phyloP scores from a whole-genome alignment of 1,140 invertebrate genomes.

The Diachasma alloeum region DNA sequence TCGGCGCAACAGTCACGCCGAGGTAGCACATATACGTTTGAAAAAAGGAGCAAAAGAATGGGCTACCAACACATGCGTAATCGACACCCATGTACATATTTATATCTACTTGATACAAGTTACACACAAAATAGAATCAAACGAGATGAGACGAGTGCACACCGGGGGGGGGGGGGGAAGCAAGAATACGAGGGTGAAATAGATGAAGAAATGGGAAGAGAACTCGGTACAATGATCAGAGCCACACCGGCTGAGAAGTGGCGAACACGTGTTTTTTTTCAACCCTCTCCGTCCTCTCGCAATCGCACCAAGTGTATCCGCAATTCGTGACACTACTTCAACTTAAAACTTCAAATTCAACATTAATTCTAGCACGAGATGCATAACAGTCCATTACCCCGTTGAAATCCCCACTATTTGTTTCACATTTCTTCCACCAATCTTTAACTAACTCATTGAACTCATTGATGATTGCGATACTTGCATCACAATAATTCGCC shows the following conservation, averaged over 20 bases:
- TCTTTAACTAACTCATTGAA: not conserved
- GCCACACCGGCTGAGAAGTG: not conserved
- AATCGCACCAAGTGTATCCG: not conserved
- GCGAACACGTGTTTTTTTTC: slow-evolving; percentile 1
- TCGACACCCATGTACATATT: not conserved
- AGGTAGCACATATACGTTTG: not conserved
- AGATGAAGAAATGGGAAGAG: not conserved
- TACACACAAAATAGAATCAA: not conserved
- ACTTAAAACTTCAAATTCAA: not conserved
- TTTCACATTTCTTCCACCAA: not conserved
- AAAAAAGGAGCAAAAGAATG: not conserved
- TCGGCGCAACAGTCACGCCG: slow-evolving; percentile 1
- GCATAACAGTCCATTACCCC: not conserved
- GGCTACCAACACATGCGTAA: not conserved
- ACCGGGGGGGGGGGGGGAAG: not conserved
- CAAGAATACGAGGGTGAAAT: not conserved
- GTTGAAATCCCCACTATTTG: not conserved
- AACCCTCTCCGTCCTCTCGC: slow-evolving; percentile 9
- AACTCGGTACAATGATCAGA: not conserved
- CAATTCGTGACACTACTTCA: not conserved
- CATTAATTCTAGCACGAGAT: too few species aligned
- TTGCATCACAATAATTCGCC: not conserved
- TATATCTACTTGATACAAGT: not conserved
- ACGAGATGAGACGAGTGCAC: not conserved
- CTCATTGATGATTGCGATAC: not conserved